Evolutionary conservation across 92 coral and sea anemone species (phyloP), one percentile per base, ranked within the genome.

Genomic region (Ricordea florida): DNA sequence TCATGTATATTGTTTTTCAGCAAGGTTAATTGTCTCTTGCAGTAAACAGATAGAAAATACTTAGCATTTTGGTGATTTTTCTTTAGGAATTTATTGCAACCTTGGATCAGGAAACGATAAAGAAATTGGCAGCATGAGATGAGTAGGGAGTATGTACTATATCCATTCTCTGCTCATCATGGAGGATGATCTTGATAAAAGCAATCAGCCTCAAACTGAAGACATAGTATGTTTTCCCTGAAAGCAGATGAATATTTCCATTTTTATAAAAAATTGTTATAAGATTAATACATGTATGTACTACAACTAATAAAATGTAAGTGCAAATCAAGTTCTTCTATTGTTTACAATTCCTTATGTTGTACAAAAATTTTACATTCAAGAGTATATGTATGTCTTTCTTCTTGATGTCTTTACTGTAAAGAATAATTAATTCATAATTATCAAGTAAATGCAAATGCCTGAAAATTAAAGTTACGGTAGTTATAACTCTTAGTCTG

Each of bases 111-210:
- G 59, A 20, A 10, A 51, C 22, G 62, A 30, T 9, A 55, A 22
- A 55, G 17, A 25, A 25, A 9, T 10, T 22, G 13, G 40, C 35
- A 32, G 36, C 40, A 32, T 56, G 63, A 27, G 40, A 32, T 23
- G 63, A 32, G 40, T 56, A 27, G 63, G 63, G 35, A 27, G 36
- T 22, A 56, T 56, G 63, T 32, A 56, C 35, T 56, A 56, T 32
- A 56, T 56, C 63, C 36, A 56, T 56, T 56, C 63, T 32, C 29
- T 25, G 40, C 63, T 56, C 40, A 56, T 56, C 40, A 56, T 56
- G 63, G 63, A 56, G 29, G 55, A 47, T 47, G 63, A 56, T 56
- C 36, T 27, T 27, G 63, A 56, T 9, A 36, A 56, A 47, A 47
- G 27, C 55, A 47, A 16, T 47, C 27, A 20, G 55, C 55, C 26